A percentile compares a stretch with the other conserved stretches of the same genome.
These are phyloP conservation scores for Catalaphyllia jardinei DNA, from an alignment of 64 coral and sea anemone species.

Conservation along the genomic window DNA sequence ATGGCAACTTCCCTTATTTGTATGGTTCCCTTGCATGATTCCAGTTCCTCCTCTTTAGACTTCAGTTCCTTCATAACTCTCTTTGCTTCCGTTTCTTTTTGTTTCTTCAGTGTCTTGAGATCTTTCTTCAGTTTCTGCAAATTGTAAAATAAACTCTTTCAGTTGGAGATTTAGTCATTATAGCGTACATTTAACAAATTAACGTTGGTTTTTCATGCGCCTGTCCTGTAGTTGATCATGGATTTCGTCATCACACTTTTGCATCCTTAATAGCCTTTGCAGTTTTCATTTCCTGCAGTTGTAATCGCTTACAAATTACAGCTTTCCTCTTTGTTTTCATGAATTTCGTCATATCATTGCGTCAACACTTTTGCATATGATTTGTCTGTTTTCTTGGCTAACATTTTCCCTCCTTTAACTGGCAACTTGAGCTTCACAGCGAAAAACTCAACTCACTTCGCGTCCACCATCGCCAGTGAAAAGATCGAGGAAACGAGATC, in stretches of 20 bases:
- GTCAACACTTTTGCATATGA: too few species aligned
- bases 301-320: not conserved
- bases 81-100: slow-evolving; percentile 68
- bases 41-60: slow-evolving; percentile 54
- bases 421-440: too few species aligned
- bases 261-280: not conserved
- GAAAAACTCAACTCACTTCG: too few species aligned
- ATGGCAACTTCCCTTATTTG: slow-evolving; percentile 46
- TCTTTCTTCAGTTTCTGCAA: slow-evolving; percentile 61
- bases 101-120: slow-evolving; percentile 53
- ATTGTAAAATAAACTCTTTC: not conserved
- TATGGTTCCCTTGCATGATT: not conserved
- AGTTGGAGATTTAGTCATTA: too few species aligned
- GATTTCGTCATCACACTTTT: not conserved
- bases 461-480: too few species aligned
- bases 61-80: slow-evolving; percentile 50
- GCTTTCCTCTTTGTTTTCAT: not conserved
- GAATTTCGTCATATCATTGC: not conserved
- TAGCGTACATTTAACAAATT: too few species aligned
- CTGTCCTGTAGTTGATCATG: too few species aligned
- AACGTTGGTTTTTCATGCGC: too few species aligned
- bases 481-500: too few species aligned
- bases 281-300: slow-evolving; percentile 1
- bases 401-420: too few species aligned
- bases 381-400: too few species aligned